Evolutionary conservation across 30 jellyfish, hydroid and myxozoan species (phyloP).

Genomic region (Cassiopea xamachana): DNA sequence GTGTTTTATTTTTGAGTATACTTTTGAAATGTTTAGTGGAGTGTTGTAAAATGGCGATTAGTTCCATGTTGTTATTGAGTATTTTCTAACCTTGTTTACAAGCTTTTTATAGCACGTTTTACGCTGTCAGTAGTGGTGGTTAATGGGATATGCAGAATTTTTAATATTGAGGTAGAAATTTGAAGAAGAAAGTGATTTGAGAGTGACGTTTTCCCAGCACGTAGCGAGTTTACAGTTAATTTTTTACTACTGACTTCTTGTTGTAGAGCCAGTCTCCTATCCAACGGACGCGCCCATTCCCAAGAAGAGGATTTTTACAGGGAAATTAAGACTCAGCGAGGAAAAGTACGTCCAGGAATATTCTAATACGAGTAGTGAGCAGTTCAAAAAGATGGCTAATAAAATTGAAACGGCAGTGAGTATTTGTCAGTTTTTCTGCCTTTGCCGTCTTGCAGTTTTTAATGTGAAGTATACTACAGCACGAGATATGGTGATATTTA

Average conservation of each 20-base stretch:
- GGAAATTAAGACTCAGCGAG: slow-evolving; percentile 41
- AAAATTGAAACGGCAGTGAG: slow-evolving; percentile 81
- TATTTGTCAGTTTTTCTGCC: background rate
- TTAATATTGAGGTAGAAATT: no score
- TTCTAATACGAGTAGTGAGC: slow-evolving; percentile 37
- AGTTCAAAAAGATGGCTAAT: slow-evolving; percentile 50
- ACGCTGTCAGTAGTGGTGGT: no score
- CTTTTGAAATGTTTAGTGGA: no score
- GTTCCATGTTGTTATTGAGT: no score
- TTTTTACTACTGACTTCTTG: background rate
- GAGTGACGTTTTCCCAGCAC: background rate
- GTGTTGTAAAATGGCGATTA: no score
- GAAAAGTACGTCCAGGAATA: slow-evolving; percentile 36
- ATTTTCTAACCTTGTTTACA: no score
- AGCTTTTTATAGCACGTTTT: no score
- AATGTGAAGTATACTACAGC: no score
- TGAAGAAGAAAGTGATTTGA: background rate
- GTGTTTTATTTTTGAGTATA: no score
- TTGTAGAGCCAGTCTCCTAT: slow-evolving; percentile 42
- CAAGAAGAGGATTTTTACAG: slow-evolving; percentile 55
- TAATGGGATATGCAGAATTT: no score
- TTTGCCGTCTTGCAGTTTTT: no score
- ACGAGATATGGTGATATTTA: no score
- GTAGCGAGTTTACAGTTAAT: background rate
- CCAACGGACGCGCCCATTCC: slow-evolving; percentile 81